A percentile compares a stretch with the other conserved stretches of the same genome.
Conservation (phyloP, 1,140 invertebrate species). For the Wasmannia auropunctata region DNA sequence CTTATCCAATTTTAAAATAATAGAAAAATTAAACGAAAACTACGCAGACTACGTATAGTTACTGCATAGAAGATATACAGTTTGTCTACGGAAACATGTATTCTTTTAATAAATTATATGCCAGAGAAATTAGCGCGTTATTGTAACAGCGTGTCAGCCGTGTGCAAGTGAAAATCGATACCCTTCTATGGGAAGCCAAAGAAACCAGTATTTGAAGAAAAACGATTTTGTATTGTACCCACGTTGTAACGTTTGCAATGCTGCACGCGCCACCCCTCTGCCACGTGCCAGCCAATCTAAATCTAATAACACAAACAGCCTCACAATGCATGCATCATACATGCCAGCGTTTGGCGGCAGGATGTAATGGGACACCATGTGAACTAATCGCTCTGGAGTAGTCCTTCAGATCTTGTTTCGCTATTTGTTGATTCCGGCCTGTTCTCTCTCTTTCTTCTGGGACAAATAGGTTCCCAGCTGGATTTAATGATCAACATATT, state of each 20-base stretch:
- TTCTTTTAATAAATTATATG: conserved; percentile 26
- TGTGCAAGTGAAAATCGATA: conserved; percentile 57
- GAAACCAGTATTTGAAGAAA: conserved; percentile 65
- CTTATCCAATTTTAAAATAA: neutral
- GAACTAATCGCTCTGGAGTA: conserved; percentile 83
- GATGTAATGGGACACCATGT: conserved; percentile 83
- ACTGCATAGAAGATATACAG: neutral
- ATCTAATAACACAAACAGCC: conserved; percentile 84
- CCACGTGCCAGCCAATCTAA: conserved; percentile 81
- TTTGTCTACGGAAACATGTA: neutral
- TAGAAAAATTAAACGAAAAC: neutral
- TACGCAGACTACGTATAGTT: neutral
- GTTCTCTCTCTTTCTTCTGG: conserved; percentile 63
- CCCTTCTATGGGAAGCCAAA: conserved; percentile 47
- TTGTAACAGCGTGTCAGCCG: conserved; percentile 12
- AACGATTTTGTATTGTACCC: conserved; percentile 73
- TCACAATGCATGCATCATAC: conserved; percentile 74
- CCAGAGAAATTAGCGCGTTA: conserved; percentile 22
- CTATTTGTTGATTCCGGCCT: conserved; percentile 73
- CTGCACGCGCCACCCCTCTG: conserved; percentile 76
- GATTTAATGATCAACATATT: conserved; percentile 41
- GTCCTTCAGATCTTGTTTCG: conserved; percentile 80
- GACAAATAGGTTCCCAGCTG: conserved; percentile 28
- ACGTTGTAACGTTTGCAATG: conserved; percentile 76
- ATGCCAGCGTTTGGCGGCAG: conserved; percentile 65